phyloP scores from a whole-genome alignment of 2,113 vertebrate genomes.

The Chloropsis hardwickii region DNA sequence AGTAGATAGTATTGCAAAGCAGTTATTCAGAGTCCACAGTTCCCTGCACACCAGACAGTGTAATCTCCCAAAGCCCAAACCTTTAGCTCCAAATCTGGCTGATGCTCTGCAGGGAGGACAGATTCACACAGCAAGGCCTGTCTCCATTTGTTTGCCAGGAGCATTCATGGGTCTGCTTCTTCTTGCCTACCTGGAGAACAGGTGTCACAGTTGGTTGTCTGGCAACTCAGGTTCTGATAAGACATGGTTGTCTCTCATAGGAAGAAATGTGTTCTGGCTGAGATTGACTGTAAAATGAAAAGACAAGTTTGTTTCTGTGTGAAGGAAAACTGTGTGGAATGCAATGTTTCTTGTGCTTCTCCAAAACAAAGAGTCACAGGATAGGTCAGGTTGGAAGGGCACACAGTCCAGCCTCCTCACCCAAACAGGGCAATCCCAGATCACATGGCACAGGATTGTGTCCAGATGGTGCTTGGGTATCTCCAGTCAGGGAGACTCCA shows the following conservation, averaged over 20 bases:
- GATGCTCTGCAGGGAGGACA: background rate
- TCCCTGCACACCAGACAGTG: accelerated
- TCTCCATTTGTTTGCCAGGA: background rate
- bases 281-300: background rate
- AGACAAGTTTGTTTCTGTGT: background rate
- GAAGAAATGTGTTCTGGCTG: background rate
- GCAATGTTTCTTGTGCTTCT: background rate
- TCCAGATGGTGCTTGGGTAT: background rate
- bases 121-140: background rate
- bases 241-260: background rate
- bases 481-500: background rate
- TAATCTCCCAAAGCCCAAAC: background rate
- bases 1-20: background rate
- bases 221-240: background rate
- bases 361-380: background rate
- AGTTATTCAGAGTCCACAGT: background rate
- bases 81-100: background rate
- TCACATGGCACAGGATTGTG: background rate
- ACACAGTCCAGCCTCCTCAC: background rate
- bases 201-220: accelerated
- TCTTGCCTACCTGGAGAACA: background rate
- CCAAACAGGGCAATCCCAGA: background rate
- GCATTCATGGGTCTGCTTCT: background rate
- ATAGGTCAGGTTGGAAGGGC: background rate
- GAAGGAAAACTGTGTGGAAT: background rate